Conservation (phyloP, 2,797 vertebrate species). For the Ibycter americanus region DNA sequence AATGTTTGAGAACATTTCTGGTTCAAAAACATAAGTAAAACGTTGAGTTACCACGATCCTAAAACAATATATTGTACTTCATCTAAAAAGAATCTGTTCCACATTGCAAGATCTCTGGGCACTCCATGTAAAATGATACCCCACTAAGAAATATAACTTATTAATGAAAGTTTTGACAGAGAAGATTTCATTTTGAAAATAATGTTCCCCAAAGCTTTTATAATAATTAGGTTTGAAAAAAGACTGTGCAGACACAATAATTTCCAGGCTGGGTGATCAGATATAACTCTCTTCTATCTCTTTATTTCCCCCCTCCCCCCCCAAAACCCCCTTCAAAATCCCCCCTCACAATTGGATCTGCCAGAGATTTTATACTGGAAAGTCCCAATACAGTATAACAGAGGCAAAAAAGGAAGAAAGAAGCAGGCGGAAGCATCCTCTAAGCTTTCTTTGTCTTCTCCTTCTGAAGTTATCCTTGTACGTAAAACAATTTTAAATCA, state of each 20-base stretch:
- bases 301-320: too few species aligned
- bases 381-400: neutral
- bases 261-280: constrained; percentile 55
- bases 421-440: neutral
- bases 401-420: neutral
- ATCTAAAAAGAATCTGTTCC: constrained; percentile 52
- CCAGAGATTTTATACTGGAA: neutral
- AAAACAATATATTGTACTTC: neutral
- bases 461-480: neutral
- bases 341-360: neutral
- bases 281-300: neutral
- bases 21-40: neutral
- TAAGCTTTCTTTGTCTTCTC: neutral
- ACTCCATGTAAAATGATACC: constrained; percentile 37
- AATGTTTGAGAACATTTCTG: neutral
- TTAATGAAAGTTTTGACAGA: constrained; percentile 70
- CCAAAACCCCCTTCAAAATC: neutral
- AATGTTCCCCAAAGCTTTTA: constrained; percentile 51
- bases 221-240: constrained; percentile 61
- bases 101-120: neutral
- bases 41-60: neutral
- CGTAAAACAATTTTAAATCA: neutral
- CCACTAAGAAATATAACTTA: neutral
- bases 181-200: constrained; percentile 68
- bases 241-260: constrained; percentile 43